phyloP scores from a whole-genome alignment of 2,888 invertebrate genomes.

The Trachelus troglodyta region DNA sequence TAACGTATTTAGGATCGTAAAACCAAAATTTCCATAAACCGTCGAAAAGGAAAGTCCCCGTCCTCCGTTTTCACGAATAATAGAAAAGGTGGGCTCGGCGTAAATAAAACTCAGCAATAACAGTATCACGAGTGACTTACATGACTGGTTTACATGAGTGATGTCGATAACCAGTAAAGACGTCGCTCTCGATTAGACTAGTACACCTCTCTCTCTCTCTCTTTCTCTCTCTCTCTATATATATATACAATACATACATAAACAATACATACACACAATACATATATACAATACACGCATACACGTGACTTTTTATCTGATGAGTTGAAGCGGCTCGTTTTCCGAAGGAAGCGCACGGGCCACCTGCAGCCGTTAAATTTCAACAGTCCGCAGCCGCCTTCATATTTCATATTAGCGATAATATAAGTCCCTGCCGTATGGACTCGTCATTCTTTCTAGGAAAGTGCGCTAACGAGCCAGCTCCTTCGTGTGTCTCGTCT shows the following conservation, averaged over 20 bases:
- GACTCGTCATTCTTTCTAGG: conserved; percentile 6
- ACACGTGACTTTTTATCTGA: not conserved
- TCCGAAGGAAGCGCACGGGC: conserved; percentile 26
- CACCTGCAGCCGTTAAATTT: conserved; percentile 59
- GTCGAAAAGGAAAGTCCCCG: not conserved
- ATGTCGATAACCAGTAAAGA: not conserved
- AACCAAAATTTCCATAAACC: not conserved
- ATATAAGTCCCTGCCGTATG: conserved; percentile 35
- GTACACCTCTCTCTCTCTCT: too few relatives aligned
- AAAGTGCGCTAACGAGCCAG: conserved; percentile 25
- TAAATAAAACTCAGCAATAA: not conserved
- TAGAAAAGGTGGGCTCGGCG: not conserved
- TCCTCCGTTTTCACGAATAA: not conserved
- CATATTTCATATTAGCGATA: conserved; percentile 60
- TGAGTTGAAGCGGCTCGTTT: not conserved
- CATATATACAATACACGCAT: too few relatives aligned
- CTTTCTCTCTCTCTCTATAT: too few relatives aligned
- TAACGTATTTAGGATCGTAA: not conserved
- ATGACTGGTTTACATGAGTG: not conserved
- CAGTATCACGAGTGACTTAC: not conserved
- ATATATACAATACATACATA: not conserved
- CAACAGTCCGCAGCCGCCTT: conserved; percentile 56
- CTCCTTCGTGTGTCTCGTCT: conserved; percentile 14
- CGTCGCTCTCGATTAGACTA: not conserved
- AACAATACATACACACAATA: not conserved